Percentiles rank a stretch among this genome's conserved stretches.
phyloP scores from a whole-genome alignment of 2,888 invertebrate species.

The Nemoura dubitans region DNA sequence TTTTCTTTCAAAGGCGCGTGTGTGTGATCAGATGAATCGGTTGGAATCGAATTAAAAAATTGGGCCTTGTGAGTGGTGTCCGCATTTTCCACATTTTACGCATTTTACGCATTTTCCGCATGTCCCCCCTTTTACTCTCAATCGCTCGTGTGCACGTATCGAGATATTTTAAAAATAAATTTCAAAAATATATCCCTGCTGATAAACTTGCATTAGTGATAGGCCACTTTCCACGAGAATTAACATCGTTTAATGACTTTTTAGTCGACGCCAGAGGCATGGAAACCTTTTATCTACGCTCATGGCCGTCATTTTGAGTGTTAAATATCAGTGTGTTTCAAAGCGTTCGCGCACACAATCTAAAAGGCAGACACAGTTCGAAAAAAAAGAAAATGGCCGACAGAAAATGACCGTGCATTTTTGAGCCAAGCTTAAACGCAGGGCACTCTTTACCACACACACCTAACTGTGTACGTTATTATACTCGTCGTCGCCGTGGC shows the following conservation, averaged over 20 bases:
- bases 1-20: neutral
- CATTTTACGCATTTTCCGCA: too few relatives aligned
- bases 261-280: neutral
- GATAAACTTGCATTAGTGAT: constrained; percentile 7
- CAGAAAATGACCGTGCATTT: neutral
- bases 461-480: too few relatives aligned
- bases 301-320: neutral
- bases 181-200: neutral
- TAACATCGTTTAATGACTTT: neutral
- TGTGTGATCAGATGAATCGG: neutral
- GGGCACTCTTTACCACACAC: neutral
- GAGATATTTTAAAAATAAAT: neutral
- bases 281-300: neutral
- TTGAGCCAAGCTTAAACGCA: neutral
- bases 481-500: neutral
- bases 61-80: neutral
- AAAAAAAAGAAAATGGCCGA: neutral
- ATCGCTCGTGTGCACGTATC: neutral
- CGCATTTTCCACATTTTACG: neutral
- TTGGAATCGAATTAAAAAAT: neutral
- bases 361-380: neutral
- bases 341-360: neutral
- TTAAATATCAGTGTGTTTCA: neutral
- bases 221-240: neutral
- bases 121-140: neutral